Evolutionary conservation across 2,797 vertebrate genomes (phyloP).

Genomic region (Pseudocheirus occidentalis): DNA sequence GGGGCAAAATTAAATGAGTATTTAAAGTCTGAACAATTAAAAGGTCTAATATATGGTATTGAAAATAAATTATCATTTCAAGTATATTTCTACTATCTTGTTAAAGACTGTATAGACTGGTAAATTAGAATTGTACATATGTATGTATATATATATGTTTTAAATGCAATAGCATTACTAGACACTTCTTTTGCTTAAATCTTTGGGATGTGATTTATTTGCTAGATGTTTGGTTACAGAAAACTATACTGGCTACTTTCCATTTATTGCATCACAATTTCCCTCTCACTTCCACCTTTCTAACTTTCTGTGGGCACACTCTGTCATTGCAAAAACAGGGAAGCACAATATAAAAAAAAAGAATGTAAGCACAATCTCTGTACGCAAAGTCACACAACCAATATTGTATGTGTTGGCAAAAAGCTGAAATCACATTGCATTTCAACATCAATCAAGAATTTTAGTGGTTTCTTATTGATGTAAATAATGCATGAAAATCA

Average conservation of each 20-base stretch:
- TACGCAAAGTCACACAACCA: constrained; percentile 14
- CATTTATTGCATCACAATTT: background rate
- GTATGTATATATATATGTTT: constrained; percentile 33
- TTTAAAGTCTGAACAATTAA: constrained; percentile 52
- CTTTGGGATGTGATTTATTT: constrained; percentile 28
- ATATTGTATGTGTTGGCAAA: constrained; percentile 20
- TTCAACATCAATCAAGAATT: background rate
- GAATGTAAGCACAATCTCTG: constrained; percentile 27
- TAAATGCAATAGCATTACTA: constrained; percentile 27
- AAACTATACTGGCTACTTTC: background rate
- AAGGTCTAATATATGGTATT: constrained; percentile 51
- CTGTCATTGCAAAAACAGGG: background rate
- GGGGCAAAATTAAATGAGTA: constrained; percentile 18
- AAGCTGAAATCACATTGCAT: constrained; percentile 32
- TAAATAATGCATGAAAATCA: background rate
- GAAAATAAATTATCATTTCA: constrained; percentile 54
- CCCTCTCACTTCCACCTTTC: background rate
- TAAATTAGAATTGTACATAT: constrained; percentile 68
- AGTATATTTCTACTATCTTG: constrained; percentile 52
- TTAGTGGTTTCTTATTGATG: background rate
- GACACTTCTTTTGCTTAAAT: constrained; percentile 39
- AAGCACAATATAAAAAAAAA: constrained; percentile 17
- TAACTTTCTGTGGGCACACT: background rate
- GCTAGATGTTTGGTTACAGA: constrained; percentile 13
- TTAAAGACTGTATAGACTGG: constrained; percentile 38